Base-by-base conservation (phyloP, 1,140 invertebrate genomes). In the Aphaenogaster rudis region DNA sequence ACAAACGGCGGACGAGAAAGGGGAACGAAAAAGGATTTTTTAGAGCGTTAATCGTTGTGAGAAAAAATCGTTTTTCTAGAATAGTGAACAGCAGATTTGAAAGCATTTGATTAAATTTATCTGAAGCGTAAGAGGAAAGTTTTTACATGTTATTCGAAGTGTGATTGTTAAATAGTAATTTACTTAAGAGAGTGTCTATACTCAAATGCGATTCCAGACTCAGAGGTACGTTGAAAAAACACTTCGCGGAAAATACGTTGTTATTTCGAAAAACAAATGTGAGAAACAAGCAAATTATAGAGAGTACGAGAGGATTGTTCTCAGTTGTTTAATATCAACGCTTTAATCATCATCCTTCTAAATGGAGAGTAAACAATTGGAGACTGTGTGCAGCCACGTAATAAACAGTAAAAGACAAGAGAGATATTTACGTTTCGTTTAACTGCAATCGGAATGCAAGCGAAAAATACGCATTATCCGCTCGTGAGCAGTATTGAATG, bases 381-480 rank as follows among this genome's bases (percentile, higher is more conserved):
- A 13, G 13, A 79, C n/a, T 39, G n/a, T 15, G 17, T 42, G 3
- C 3, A 13, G 15, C 17, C 42, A 17, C 28, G 13, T 61, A 76
- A 84, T 74, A 63, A 84, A 84, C 54, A n/a, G 11, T 13, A 15
- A 57, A 15, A 48, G 15, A 52, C 11, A 13, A 15, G 61, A 69
- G 67, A 48, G 39, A 15, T 48, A 48, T 74, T 84, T 72, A 59
- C 21, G 7, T 81, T 57, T 28, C 28, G 13, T 61, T 63, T 61
- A 84, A 74, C 57, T 76, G 33, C 13, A 76, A 28, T 84, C n/a
- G 69, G n/a, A 63, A 76, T 45, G n/a, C 54, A 36, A 63, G 69
- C 54, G n/a, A 57, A 63, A 74, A 84, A 76, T 28, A 50, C 28
- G 42, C n/a, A 48, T 82, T 72, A 36, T 45, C 57, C 11, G 52